phyloP scores from a whole-genome alignment of 1,140 invertebrate genomes.

The Hycleus phaleratus region DNA sequence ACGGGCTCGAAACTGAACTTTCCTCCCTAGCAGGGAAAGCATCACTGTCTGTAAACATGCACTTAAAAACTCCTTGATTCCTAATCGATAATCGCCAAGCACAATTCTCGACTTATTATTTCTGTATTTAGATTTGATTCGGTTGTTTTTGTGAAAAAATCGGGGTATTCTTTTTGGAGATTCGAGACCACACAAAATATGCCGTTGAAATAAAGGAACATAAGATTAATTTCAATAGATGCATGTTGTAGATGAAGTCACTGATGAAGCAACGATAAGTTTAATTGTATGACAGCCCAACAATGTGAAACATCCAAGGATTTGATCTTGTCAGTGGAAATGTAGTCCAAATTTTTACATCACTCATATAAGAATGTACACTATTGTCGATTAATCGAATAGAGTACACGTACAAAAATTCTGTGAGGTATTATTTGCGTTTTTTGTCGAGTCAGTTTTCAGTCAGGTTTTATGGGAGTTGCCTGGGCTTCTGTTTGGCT shows the following conservation, averaged over 20 bases:
- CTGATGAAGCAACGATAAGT: slow-evolving; percentile 28
- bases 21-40: slow-evolving; percentile 21
- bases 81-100: background rate
- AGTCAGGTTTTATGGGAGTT: no score
- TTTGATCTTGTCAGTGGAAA: slow-evolving; percentile 17
- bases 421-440: background rate
- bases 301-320: slow-evolving; percentile 28
- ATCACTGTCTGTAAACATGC: slow-evolving; percentile 9
- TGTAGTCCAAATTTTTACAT: slow-evolving; percentile 8
- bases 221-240: slow-evolving; percentile 14
- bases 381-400: background rate
- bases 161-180: no score
- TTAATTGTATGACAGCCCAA: slow-evolving; percentile 22
- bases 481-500: slow-evolving; percentile 6
- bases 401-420: background rate
- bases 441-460: background rate
- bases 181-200: no score
- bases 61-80: background rate
- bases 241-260: slow-evolving; percentile 26
- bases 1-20: slow-evolving; percentile 36
- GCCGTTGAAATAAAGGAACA: no score
- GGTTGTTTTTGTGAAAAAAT: no score
- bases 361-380: background rate
- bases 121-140: no score
- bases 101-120: no score